Base-by-base conservation (phyloP, 2,888 invertebrate genomes). In the Cheilosia soror region DNA sequence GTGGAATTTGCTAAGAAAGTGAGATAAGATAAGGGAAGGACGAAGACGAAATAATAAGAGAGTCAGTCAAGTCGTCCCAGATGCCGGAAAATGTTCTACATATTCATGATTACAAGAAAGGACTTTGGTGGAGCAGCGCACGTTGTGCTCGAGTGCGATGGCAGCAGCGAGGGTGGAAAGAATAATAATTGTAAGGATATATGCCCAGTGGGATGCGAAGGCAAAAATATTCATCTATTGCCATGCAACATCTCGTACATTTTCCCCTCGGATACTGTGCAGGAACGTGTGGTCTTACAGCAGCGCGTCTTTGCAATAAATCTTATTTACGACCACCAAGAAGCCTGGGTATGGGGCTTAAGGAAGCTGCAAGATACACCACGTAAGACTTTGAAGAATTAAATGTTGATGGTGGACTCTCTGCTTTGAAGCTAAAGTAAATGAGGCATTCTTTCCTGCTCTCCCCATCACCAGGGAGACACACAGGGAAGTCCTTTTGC, bases 221-320 rank as follows among this genome's bases (percentile, higher is more conserved):
- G 55, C 71, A 68, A 80, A 85, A 85, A 85, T 85, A 85, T 85
- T 85, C 85, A 85, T 81, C 85, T 76, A 51, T 57, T 83, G 49
- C 68, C 58, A 33, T 75, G 68, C 53, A 33, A 69, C 58, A 53
- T 51, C 40, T 33, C 58, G 37, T 37, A 37, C 11, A 37, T 11
- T 37, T 37, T 47, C 78, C 47, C 71, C 55, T 47, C 51, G 44
- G 37, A 20, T 51, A 51, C 66, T 42, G 47, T 37, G 20, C 60
- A 65, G 27, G 55, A 88, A 90, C 91, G 90, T 90, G 89, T 89
- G 89, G 88, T 88, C 89, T 89, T 89, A 91, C 90, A 91, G 90
- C 89, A 88, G 90, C 90, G 90, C 91, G 90, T 91, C 91, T 89
- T 91, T 88, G 86, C 91, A 90, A 91, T 91, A 91, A 91, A 91